A percentile compares a stretch with the other conserved stretches of the same genome.
Evolutionary conservation across 1,140 invertebrate species (phyloP).

Genomic region (Ptiloglossa arizonensis): DNA sequence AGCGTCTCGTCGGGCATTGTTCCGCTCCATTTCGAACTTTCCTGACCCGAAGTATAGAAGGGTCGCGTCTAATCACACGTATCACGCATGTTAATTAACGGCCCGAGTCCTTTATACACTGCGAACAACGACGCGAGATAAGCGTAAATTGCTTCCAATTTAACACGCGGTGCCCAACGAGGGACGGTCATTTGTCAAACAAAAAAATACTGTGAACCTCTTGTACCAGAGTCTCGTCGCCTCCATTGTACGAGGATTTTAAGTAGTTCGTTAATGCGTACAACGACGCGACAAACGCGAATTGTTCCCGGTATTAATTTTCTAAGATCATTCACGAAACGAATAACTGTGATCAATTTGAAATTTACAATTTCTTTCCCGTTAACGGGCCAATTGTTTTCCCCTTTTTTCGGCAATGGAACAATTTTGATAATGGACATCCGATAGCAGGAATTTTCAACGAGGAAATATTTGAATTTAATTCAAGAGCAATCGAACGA

Average conservation of each 20-base stretch:
- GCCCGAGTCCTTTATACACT: constrained; percentile 22
- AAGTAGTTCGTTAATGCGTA: no score
- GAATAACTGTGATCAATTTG: no score
- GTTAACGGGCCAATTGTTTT: no score
- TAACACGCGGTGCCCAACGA: constrained; percentile 15
- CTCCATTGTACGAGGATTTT: neutral
- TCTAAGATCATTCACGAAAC: no score
- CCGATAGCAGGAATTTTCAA: no score
- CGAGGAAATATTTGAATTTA: no score
- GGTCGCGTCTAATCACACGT: constrained; percentile 48
- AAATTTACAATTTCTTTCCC: no score
- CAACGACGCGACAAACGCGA: no score
- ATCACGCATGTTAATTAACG: constrained; percentile 54
- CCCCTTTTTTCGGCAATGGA: no score
- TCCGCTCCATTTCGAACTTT: constrained; percentile 52
- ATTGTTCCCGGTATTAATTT: no score
- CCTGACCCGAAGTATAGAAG: constrained; percentile 46
- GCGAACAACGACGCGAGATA: constrained; percentile 45
- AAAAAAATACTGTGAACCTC: neutral
- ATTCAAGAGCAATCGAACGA: no score
- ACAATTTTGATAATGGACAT: no score
- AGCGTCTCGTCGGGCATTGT: constrained; percentile 45
- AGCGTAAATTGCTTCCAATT: constrained; percentile 46
- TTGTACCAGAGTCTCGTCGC: neutral
- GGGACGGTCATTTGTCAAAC: constrained; percentile 30